Evolutionary conservation across 2,797 vertebrate species (phyloP).

Genomic region (Pogoniulus pusillus): DNA sequence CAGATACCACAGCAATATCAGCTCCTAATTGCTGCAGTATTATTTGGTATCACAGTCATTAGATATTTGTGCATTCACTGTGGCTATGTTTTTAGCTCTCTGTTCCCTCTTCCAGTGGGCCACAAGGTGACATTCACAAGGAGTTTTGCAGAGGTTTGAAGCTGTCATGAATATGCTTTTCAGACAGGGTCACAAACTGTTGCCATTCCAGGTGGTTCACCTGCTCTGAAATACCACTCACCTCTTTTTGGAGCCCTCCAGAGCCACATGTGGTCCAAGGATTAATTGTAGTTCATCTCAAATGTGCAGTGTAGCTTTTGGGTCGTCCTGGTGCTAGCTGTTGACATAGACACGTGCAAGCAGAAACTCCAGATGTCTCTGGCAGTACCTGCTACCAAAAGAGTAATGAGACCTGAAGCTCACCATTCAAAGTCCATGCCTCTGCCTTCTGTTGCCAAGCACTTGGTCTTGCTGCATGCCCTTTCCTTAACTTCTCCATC

Average conservation of each 20-base stretch:
- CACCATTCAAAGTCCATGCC: background rate
- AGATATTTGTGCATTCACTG: background rate
- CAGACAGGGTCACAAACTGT: background rate
- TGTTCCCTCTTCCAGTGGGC: background rate
- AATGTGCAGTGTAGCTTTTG: background rate
- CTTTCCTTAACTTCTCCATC: background rate
- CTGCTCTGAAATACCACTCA: background rate
- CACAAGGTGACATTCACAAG: background rate
- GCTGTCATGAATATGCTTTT: background rate
- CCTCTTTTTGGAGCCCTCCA: background rate
- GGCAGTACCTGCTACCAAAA: background rate
- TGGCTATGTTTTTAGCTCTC: background rate
- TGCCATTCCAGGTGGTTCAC: background rate
- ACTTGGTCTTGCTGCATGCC: background rate
- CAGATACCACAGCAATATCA: background rate
- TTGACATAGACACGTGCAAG: background rate
- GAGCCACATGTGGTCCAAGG: background rate
- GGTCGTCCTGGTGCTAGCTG: background rate
- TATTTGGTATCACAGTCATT: background rate
- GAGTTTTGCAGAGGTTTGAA: background rate
- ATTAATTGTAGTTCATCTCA: background rate
- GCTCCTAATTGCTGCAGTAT: background rate
- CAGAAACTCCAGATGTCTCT: background rate
- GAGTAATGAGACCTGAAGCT: background rate
- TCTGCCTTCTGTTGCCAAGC: background rate